Conservation (phyloP, 1,140 invertebrate species). For the Dendrolimus punctatus region DNA sequence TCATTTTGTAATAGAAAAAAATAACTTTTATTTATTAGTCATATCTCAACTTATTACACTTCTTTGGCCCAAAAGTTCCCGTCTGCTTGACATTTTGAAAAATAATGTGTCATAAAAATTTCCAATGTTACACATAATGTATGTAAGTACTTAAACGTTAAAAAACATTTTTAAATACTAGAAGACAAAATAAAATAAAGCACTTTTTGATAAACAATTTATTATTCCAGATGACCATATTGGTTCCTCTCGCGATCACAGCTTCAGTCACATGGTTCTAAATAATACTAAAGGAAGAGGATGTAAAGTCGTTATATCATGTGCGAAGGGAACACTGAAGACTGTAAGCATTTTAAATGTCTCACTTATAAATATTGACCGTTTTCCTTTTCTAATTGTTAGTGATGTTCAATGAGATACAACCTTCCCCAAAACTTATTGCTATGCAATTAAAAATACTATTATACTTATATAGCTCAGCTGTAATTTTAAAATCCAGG, state of each 20-base stretch:
- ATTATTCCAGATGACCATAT: constrained; percentile 39
- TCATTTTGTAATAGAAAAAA: too few relatives aligned
- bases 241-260: constrained; percentile 54
- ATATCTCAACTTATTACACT: too few relatives aligned
- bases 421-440: too few relatives aligned
- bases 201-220: neutral
- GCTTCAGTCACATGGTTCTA: constrained; percentile 54
- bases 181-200: neutral
- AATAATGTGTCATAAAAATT: neutral
- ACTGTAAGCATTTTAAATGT: constrained; percentile 19
- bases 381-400: neutral
- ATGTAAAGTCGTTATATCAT: constrained; percentile 68
- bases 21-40: too few relatives aligned
- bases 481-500: too few relatives aligned
- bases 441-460: too few relatives aligned
- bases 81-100: neutral
- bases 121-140: too few relatives aligned
- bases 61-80: too few relatives aligned
- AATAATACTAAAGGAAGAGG: constrained; percentile 54
- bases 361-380: neutral
- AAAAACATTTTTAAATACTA: too few relatives aligned
- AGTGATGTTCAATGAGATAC: neutral
- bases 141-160: too few relatives aligned
- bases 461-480: too few relatives aligned
- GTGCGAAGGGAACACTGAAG: constrained; percentile 22